Percentiles rank a stretch among this genome's conserved stretches.
Conservation (phyloP, 2,797 vertebrate genomes). For the Spinibarbus caldwelli region DNA sequence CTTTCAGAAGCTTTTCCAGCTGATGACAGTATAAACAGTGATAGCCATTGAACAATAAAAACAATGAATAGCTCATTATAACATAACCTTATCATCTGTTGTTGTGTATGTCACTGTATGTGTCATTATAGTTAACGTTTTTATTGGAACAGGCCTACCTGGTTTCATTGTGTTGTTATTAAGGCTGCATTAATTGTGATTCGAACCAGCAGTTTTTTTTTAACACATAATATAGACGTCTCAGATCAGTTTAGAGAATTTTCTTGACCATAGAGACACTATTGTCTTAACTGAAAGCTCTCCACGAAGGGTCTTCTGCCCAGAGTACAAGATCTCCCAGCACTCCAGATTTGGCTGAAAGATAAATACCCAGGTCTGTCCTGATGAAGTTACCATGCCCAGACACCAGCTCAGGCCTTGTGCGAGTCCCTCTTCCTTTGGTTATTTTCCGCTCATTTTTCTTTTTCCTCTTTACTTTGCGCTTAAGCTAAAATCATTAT, state of each 20-base stretch:
- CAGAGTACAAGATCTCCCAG: background rate
- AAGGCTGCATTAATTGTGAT: no score
- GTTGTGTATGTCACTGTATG: background rate
- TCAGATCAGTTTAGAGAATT: background rate
- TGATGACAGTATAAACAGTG: no score
- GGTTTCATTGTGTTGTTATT: background rate
- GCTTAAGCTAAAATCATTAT: conserved; percentile 67
- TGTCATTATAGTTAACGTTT: background rate
- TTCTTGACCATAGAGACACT: background rate
- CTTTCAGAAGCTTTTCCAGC: background rate
- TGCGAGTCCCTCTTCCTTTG: conserved; percentile 37
- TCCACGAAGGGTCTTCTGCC: background rate
- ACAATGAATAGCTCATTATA: background rate
- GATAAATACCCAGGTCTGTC: conserved; percentile 40
- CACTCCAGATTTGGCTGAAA: conserved; percentile 16
- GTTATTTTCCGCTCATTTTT: conserved; percentile 28
- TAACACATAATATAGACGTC: no score
- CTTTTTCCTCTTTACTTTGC: conserved; percentile 37
- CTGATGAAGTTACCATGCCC: conserved; percentile 52
- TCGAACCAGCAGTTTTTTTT: no score
- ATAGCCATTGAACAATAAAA: background rate
- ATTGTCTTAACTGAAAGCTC: conserved; percentile 7
- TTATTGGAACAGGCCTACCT: background rate
- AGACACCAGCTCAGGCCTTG: conserved; percentile 30
- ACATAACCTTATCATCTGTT: background rate